Base-by-base conservation (phyloP, 2,888 invertebrate genomes). In the Reticulitermes lucifugus region DNA sequence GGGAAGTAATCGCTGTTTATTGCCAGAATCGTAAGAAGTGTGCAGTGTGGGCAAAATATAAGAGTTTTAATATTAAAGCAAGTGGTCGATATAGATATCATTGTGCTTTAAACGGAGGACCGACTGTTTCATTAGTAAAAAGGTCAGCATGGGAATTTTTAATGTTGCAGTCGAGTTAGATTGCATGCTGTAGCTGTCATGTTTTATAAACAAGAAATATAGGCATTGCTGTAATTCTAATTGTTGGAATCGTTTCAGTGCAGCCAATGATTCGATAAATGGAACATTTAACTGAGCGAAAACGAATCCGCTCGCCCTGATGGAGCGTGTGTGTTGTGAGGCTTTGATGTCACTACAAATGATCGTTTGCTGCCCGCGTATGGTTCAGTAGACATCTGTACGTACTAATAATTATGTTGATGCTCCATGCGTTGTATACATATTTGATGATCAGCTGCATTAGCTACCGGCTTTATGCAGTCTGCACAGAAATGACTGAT, bases 211-310 rank as follows among this genome's bases (percentile, higher is more conserved):
- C 14, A 43, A 9, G 75, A 43, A 43, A 75, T 43, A 75, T 75
- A 75, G 18, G 75, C 81, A 65, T 65, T 6, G 81, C 65, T 46
- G 81, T 81, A 41, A 81, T 81, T 81, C 65, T 81, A 81, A 81
- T 81, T 81, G 81, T 81, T 81, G 81, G 41, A 81, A 81, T 81
- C 81, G 70, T 70, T 81, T 81, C 81, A 81, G 22, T 70, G 81
- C 81, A 81, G 81, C 70, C 81, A 81, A 81, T 81, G 81, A 81
- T 81, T 81, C 81, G 81, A 81, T 81, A 81, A 81, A 81, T 81
- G 81, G 81, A 81, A 81, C 81, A 81, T 81, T 81, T 81, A 81
- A 70, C 81, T 81, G 81, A 81, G 70, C 81, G 81, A 59, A 81
- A 81, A 81, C 81, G 70, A 70, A 81, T 81, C 81, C 43, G 51